phyloP scores from a whole-genome alignment of 2,888 invertebrate species.

The Digitonthophagus gazella region DNA sequence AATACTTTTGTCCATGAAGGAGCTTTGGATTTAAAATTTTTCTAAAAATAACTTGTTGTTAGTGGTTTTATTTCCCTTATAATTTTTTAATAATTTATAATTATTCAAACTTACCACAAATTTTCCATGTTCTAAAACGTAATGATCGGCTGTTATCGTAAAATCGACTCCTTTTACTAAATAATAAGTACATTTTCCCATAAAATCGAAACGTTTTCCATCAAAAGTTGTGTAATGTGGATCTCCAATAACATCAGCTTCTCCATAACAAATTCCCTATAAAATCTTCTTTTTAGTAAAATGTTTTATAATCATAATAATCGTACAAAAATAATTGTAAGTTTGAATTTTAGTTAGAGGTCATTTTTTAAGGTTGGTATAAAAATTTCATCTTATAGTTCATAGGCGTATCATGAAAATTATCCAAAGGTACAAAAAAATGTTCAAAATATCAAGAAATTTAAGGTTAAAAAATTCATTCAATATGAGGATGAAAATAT shows the following conservation, averaged over 20 bases:
- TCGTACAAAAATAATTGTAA: no score
- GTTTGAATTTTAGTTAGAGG: no score
- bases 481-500: no score
- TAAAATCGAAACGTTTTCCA: slow-evolving; percentile 18
- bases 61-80: neutral
- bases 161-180: slow-evolving; percentile 16
- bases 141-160: slow-evolving; percentile 9
- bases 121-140: neutral
- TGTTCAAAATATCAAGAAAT: no score
- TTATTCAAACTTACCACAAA: slow-evolving; percentile 9
- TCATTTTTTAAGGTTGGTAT: no score
- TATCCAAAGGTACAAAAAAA: no score
- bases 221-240: slow-evolving; percentile 19
- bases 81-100: neutral
- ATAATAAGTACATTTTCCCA: slow-evolving; percentile 21
- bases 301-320: no score
- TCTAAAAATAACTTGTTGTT: no score
- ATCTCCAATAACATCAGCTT: neutral
- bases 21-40: neutral
- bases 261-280: neutral
- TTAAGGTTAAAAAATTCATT: no score
- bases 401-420: no score
- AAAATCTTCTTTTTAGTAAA: neutral
- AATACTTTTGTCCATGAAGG: slow-evolving; percentile 10
- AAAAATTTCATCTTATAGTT: no score